A percentile compares a stretch with the other conserved stretches of the same genome.
Evolutionary conservation across 23 tunicate species (phyloP).

Genomic region (Halocynthia roretzi): DNA sequence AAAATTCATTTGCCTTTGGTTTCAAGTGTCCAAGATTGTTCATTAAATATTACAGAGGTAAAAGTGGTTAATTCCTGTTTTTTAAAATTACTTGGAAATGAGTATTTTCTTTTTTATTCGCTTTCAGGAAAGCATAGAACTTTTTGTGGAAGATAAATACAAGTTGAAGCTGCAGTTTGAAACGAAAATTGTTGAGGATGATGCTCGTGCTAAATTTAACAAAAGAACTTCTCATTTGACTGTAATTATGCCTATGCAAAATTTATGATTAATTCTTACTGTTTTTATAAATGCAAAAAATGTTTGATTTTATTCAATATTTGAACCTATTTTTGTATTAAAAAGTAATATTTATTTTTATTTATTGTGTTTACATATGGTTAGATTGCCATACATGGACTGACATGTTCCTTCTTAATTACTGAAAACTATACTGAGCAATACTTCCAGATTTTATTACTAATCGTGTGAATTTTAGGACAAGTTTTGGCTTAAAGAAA

Average conservation of each 20-base stretch:
- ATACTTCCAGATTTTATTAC: no score
- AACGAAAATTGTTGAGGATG: conserved; percentile 24
- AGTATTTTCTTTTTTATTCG: not conserved
- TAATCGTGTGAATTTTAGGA: no score
- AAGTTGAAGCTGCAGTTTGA: conserved; percentile 24
- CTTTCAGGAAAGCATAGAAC: conserved; percentile 40
- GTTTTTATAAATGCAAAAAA: not conserved
- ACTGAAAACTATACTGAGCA: no score
- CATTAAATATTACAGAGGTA: conserved; percentile 47
- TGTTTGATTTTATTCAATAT: no score
- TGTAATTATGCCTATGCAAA: conserved; percentile 31
- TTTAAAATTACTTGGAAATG: not conserved
- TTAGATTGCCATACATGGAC: no score
- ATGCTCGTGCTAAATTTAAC: conserved; percentile 45
- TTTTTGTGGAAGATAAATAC: conserved; percentile 42
- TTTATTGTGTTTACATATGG: no score
- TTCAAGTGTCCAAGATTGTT: conserved; percentile 36
- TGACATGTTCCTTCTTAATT: no score
- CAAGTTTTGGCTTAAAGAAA: no score
- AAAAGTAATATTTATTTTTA: no score
- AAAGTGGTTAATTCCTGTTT: not conserved
- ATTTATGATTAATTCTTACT: not conserved
- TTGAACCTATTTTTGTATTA: no score
- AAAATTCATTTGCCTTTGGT: conserved; percentile 46
- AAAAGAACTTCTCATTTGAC: conserved; percentile 36